Percentiles rank a stretch among this genome's conserved stretches.
These are phyloP conservation scores for Pogonus chalceus DNA, from an alignment of 1,140 invertebrate genomes.

Conservation along the genomic window DNA sequence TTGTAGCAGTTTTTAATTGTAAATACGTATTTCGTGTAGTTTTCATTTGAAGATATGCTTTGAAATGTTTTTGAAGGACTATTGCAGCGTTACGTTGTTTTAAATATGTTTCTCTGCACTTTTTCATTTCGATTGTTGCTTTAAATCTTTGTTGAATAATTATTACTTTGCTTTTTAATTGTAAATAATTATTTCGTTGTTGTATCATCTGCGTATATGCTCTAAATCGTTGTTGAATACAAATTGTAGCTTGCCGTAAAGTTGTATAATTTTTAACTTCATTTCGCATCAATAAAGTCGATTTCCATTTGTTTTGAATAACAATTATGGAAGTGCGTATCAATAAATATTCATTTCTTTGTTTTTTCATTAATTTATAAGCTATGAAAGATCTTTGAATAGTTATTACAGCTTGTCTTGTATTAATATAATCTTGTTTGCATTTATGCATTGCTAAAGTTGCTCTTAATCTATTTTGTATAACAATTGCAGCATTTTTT, in stretches of 20 bases:
- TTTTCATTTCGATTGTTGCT: conserved; percentile 4
- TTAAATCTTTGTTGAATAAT: conserved; percentile 25
- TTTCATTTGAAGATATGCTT: conserved; percentile 19
- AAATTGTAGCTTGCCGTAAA: no score
- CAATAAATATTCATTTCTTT: no score
- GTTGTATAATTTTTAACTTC: no score
- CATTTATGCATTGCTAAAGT: conserved; percentile 29
- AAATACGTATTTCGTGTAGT: conserved; percentile 28
- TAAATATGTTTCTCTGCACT: conserved; percentile 24
- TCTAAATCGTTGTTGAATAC: no score
- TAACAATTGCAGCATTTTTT: conserved; percentile 27
- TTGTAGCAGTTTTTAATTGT: conserved; percentile 21
- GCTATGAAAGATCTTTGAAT: conserved; percentile 29
- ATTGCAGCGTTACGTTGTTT: conserved; percentile 23
- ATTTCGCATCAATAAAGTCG: no score
- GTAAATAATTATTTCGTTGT: conserved; percentile 18
- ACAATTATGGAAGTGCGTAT: no score
- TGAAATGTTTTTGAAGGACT: conserved; percentile 34
- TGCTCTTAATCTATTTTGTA: conserved; percentile 40
- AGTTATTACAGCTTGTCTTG: conserved; percentile 23
- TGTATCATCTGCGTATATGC: conserved; percentile 26
- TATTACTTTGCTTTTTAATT: conserved; percentile 16
- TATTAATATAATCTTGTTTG: conserved; percentile 33
- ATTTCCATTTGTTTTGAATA: no score
- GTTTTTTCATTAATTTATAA: conserved; percentile 12